These are phyloP conservation scores for Brachypodius melanocephalos DNA, from an alignment of 2,113 vertebrate genomes.

Conservation along the genomic window DNA sequence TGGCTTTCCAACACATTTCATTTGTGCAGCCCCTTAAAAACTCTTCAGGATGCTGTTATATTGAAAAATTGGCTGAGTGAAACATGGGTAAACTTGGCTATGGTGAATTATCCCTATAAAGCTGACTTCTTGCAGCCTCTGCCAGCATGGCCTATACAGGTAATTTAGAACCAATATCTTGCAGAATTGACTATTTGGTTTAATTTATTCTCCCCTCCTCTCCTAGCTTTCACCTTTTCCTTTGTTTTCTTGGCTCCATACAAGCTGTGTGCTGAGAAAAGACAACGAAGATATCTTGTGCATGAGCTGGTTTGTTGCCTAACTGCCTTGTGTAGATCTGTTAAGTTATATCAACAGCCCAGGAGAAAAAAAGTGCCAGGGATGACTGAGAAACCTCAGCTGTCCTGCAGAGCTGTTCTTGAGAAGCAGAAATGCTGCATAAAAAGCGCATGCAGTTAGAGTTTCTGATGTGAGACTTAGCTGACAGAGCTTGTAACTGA, in stretches of 20 bases:
- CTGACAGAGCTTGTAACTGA: background rate
- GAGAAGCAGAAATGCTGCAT: background rate
- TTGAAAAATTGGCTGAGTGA: constrained; percentile 92
- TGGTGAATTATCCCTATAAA: constrained; percentile 94
- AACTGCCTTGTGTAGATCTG: background rate
- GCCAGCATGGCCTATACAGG: constrained; percentile 92
- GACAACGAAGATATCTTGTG: background rate
- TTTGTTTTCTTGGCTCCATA: background rate
- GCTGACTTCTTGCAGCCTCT: constrained; percentile 90
- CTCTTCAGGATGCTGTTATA: constrained; percentile 38
- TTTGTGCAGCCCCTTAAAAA: constrained; percentile 82
- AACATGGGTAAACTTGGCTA: constrained; percentile 93
- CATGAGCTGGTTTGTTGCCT: background rate
- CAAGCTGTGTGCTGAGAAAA: background rate
- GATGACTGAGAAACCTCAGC: background rate
- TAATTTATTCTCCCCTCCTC: background rate
- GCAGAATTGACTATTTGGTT: background rate
- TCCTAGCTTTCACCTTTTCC: background rate
- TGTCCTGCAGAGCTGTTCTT: background rate
- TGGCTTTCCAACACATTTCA: constrained; percentile 85
- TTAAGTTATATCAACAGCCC: background rate
- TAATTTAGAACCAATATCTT: constrained; percentile 40
- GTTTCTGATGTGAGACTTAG: background rate
- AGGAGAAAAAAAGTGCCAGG: background rate
- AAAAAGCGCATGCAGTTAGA: background rate